Base-by-base conservation (phyloP, 2,888 invertebrate genomes). In the Thecophora atra region DNA sequence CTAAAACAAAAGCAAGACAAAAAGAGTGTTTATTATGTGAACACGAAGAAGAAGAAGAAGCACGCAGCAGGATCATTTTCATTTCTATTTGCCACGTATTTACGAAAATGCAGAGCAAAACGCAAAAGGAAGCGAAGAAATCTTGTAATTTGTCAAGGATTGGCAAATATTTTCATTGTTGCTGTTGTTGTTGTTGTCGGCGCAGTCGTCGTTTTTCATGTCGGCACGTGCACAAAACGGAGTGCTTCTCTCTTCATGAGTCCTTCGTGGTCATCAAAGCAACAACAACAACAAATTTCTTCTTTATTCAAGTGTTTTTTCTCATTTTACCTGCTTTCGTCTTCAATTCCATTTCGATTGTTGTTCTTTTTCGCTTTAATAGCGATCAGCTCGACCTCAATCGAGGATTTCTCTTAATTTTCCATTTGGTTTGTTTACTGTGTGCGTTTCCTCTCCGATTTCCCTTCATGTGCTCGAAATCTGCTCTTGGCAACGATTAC, bases 221-320 rank as follows among this genome's bases (percentile, higher is more conserved):
- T 54, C 67, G 58, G 68, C 68, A 68, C 58, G 68, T 58, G 68
- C 44, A 58, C 68, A 8, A 7, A 15, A 28, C 17, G 26, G 58
- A 58, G 28, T 28, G 15, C 37, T 37, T 37, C n/a, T n/a, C n/a
- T n/a, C n/a, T 8, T 37, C 11, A 37, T 37, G 37, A 37, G 37
- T 37, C 11, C 37, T 37, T 37, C 37, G 6, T 37, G 13, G 17
- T n/a, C 21, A 21, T 21, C 11, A n/a, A 54, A 54, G 8, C 3
- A 21, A 21, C 19, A 54, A 54, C n/a, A 21, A 3, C 17, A 5
- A 19, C 19, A 8, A 19, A 19, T 11, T 52, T 5, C 52, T 52
- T 52, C 6, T 52, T 52, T 7, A 37, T 8, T 37, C 37, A 37
- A n/a, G n/a, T n/a, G n/a, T n/a, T n/a, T n/a, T n/a, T n/a, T n/a